Conservation (phyloP, 2,888 invertebrate genomes). For the Thereva unica region DNA sequence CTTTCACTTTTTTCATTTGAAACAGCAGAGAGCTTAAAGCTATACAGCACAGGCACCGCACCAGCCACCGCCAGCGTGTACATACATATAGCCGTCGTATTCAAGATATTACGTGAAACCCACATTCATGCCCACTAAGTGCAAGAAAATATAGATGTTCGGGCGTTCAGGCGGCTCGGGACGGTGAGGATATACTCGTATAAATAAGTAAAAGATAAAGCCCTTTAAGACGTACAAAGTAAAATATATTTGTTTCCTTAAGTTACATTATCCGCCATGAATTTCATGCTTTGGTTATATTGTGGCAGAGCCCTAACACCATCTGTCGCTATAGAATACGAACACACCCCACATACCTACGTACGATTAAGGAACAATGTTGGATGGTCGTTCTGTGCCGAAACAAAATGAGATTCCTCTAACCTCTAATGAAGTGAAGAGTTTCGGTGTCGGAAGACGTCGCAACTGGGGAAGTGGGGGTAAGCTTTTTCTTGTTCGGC, state of each 20-base stretch:
- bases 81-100: no score
- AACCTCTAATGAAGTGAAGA: conserved; percentile 33
- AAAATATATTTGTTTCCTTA: conserved; percentile 40
- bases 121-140: conserved; percentile 26
- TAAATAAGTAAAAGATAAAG: conserved; percentile 39
- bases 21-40: conserved; percentile 3
- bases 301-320: conserved; percentile 26
- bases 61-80: not conserved
- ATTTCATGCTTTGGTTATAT: conserved; percentile 36
- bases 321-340: conserved; percentile 20
- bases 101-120: conserved; percentile 21
- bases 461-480: not conserved
- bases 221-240: conserved; percentile 39
- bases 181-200: conserved; percentile 15
- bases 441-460: conserved; percentile 5
- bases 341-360: conserved; percentile 20
- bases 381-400: conserved; percentile 19
- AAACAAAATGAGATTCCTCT: conserved; percentile 27
- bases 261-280: conserved; percentile 38
- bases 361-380: conserved; percentile 16
- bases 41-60: conserved; percentile 8
- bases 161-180: conserved; percentile 1
- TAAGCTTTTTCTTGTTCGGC: not conserved
- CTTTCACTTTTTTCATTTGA: conserved; percentile 22
- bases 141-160: conserved; percentile 17